Evolutionary conservation across 2,113 vertebrate species (phyloP), one percentile per base, ranked within the genome.

Genomic region (Paradoxurus hermaphroditus): DNA sequence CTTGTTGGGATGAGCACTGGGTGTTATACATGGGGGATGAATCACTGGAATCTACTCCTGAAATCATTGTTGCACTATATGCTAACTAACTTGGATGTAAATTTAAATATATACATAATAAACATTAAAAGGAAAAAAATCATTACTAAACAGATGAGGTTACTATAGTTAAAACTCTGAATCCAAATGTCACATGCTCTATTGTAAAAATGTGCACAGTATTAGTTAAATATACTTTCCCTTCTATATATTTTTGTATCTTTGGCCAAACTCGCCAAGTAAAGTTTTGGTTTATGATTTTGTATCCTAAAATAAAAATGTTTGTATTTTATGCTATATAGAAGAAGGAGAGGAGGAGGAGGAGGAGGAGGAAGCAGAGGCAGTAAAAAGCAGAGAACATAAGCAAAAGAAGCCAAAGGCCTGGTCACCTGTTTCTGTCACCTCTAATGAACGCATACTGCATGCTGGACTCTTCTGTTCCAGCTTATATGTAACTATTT

Each of bases 301-400:
- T 96, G 53, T 94, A 92, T 72, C 67, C 87, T 92, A 92, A 91
- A 86, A 75, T 94, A 53, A 95, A 73, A 85, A 90, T 25, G 23
- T 86, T 92, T 82, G 4, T 75, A 72, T 77, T 96, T 91, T 88
- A 94, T 78, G 34, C 34, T 23, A 67, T 92, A 97, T n/a, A n/a
- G n/a, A 7, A 1, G 16, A 19, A 16, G 49, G 10, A 11, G 51
- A 19, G 51, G 16, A 53, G 16, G 4, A 53, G 16, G 16, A 56
- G 19, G 53, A 21, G 18, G 53, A 21, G 5, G 13, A 18, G 16
- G 51, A 53, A 5, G 16, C 4, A 3, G 51, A 27, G 29, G 1
- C 8, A 41, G 7, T 5, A 14, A 51, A 59, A 29, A 85, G 27
- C 14, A 49, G 4, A 15, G 4, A 13, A 39, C 72, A 62, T 13